These are phyloP conservation scores for Ochotona princeps DNA, from an alignment of 2,113 vertebrate species.

Conservation along the genomic window DNA sequence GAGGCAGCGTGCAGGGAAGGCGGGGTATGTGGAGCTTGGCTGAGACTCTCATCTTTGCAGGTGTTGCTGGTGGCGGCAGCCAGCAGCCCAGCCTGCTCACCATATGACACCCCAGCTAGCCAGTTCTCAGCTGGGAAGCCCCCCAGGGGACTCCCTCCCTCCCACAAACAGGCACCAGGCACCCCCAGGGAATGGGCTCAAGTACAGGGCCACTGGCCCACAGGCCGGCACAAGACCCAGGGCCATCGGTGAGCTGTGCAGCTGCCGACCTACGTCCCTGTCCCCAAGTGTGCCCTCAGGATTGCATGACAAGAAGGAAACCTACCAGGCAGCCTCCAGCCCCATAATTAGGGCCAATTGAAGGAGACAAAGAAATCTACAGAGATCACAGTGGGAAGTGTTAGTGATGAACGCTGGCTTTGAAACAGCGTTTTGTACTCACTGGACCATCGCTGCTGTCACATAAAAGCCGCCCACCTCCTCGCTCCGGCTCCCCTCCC, in stretches of 20 bases:
- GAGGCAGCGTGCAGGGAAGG: constrained; percentile 69
- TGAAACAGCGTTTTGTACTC: constrained; percentile 72
- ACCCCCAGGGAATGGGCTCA: not conserved
- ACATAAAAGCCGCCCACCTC: constrained; percentile 61
- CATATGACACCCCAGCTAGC: constrained; percentile 90
- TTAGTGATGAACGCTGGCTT: constrained; percentile 67
- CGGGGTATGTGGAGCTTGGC: constrained; percentile 81
- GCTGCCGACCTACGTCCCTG: constrained; percentile 72
- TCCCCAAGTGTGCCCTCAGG: constrained; percentile 74
- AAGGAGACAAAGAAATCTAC: constrained; percentile 79
- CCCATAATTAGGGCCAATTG: constrained; percentile 82
- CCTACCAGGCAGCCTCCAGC: constrained; percentile 76
- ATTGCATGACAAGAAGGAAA: constrained; percentile 79
- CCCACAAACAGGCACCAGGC: constrained; percentile 68
- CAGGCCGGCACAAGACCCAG: constrained; percentile 46
- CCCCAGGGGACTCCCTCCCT: constrained; percentile 81
- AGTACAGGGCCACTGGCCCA: not conserved
- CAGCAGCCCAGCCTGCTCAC: constrained; percentile 90
- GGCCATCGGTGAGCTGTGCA: constrained; percentile 63
- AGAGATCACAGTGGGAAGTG: constrained; percentile 78
- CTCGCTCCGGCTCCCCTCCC: not conserved
- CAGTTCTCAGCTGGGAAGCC: constrained; percentile 90
- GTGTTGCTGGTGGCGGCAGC: constrained; percentile 86
- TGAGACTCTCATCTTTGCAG: constrained; percentile 86
- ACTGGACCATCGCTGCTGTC: constrained; percentile 69